Evolutionary conservation across 1,140 invertebrate genomes (phyloP).

Genomic region (Drosophila obscura): DNA sequence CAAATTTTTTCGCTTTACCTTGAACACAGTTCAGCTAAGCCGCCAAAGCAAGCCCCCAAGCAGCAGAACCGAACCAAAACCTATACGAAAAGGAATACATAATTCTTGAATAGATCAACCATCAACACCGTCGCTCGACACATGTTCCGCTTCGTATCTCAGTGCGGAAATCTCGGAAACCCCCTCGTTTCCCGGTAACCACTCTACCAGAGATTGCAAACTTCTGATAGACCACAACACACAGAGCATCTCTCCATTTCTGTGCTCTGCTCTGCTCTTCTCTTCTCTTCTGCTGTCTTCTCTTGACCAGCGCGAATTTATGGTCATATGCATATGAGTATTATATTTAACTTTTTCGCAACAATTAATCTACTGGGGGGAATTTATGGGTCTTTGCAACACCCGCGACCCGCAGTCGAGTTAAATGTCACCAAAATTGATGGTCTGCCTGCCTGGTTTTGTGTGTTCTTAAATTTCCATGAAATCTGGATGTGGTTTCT

Average conservation of each 20-base stretch:
- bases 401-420: neutral
- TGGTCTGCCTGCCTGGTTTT: neutral
- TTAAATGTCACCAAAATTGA: conserved; percentile 39
- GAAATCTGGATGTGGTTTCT: conserved; percentile 17
- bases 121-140: conserved; percentile 8
- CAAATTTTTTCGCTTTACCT: conserved; percentile 69
- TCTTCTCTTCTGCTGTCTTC: neutral
- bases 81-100: conserved; percentile 32
- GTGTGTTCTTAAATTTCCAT: conserved; percentile 22
- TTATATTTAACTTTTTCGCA: conserved; percentile 36
- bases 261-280: no score
- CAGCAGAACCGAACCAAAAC: neutral
- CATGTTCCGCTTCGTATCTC: conserved; percentile 32
- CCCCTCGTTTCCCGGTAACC: conserved; percentile 16
- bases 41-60: neutral
- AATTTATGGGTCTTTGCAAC: conserved; percentile 21
- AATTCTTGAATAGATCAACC: conserved; percentile 53
- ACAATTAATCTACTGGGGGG: conserved; percentile 20
- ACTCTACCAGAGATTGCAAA: conserved; percentile 44
- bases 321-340: conserved; percentile 46
- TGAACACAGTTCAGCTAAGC: conserved; percentile 37
- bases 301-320: conserved; percentile 33
- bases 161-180: conserved; percentile 13
- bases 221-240: conserved; percentile 29
- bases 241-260: neutral